phyloP scores from a whole-genome alignment of 2,888 invertebrate species.

The Megamerina dolium region DNA sequence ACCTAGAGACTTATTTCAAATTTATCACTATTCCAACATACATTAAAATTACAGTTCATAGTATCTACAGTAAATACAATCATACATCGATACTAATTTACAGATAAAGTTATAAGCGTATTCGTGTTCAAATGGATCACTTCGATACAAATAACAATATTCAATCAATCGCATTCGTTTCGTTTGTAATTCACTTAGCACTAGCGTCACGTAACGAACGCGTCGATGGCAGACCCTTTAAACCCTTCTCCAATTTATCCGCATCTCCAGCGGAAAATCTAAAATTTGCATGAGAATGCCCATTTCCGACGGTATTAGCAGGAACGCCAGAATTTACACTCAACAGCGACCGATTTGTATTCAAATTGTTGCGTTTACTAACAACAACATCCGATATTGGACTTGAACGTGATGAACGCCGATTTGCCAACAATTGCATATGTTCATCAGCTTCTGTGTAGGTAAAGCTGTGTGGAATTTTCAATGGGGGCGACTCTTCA shows the following conservation, averaged over 20 bases:
- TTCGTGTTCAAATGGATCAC: no score
- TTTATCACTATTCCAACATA: no score
- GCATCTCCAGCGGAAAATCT: conserved; percentile 67
- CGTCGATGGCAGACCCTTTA: conserved; percentile 57
- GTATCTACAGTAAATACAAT: no score
- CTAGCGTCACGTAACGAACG: conserved; percentile 56
- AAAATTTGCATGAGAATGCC: conserved; percentile 46
- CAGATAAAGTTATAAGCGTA: no score
- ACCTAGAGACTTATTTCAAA: no score
- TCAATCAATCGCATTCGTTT: no score
- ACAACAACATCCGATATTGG: conserved; percentile 19
- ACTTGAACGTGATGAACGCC: conserved; percentile 27
- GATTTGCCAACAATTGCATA: conserved; percentile 26
- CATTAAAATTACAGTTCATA: no score
- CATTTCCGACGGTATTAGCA: conserved; percentile 3
- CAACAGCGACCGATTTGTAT: conserved; percentile 17
- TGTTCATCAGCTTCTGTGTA: conserved; percentile 23
- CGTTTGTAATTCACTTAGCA: neutral
- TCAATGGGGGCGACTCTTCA: conserved; percentile 28
- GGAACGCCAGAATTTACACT: neutral
- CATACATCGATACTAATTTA: no score
- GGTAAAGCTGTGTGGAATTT: neutral
- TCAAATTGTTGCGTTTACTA: conserved; percentile 23
- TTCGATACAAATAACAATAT: no score
- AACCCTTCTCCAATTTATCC: conserved; percentile 56